Evolutionary conservation across 2,113 vertebrate species (phyloP).

Genomic region (Sinocyclocheilus maitianheensis): DNA sequence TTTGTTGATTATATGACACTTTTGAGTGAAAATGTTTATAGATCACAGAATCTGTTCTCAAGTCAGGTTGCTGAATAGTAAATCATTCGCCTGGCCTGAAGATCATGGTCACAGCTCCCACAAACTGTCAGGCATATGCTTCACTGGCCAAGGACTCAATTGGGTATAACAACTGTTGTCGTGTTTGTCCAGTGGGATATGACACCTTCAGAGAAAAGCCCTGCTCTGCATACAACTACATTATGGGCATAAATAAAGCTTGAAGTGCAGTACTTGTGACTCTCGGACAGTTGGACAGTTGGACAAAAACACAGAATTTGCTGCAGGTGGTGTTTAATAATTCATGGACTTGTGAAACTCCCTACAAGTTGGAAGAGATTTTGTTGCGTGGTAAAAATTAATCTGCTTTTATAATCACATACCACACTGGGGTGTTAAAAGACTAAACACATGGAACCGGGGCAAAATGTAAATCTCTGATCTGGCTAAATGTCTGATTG

Average conservation of each 20-base stretch:
- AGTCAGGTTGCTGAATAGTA: conserved; percentile 22
- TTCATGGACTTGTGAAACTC: conserved; percentile 57
- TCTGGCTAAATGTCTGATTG: background rate
- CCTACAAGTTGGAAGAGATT: conserved; percentile 45
- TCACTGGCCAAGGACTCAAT: conserved; percentile 39
- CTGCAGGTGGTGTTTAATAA: conserved; percentile 64
- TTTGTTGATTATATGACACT: background rate
- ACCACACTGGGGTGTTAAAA: conserved; percentile 24
- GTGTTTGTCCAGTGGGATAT: conserved; percentile 49
- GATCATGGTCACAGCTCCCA: conserved; percentile 39
- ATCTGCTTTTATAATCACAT: conserved; percentile 42
- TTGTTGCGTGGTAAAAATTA: conserved; percentile 45
- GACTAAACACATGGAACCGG: background rate
- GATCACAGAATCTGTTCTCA: background rate
- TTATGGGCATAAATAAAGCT: conserved; percentile 52
- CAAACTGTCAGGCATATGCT: conserved; percentile 50
- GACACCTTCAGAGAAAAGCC: conserved; percentile 37
- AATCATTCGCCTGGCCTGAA: conserved; percentile 37
- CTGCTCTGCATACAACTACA: conserved; percentile 34
- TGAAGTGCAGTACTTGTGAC: conserved; percentile 39
- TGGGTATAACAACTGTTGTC: conserved; percentile 51
- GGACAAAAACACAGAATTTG: conserved; percentile 60
- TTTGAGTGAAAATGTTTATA: background rate
- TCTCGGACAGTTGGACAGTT: conserved; percentile 45
- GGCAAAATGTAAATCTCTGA: background rate